phyloP scores from a whole-genome alignment of 2,888 invertebrate genomes.

The Andrena minutula region DNA sequence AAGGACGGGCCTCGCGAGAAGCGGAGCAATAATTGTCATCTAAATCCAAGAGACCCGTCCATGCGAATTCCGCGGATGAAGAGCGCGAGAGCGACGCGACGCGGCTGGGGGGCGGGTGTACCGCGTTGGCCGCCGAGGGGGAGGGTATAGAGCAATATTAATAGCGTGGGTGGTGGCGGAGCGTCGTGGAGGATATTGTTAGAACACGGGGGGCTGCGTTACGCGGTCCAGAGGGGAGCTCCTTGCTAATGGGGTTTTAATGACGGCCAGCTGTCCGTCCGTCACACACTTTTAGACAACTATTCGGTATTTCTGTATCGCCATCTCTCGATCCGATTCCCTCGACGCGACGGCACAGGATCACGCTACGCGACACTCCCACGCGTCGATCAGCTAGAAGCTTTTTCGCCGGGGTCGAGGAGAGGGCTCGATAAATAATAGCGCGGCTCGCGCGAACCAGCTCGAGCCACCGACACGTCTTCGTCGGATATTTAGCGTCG shows the following conservation, averaged over 20 bases:
- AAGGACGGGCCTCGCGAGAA: constrained; percentile 3
- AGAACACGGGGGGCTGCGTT: constrained; percentile 80
- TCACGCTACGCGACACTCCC: constrained; percentile 30
- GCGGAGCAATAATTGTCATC: constrained; percentile 59
- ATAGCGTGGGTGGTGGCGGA: constrained; percentile 82
- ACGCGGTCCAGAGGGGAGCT: constrained; percentile 74
- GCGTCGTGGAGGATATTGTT: constrained; percentile 82
- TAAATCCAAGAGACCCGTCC: constrained; percentile 44
- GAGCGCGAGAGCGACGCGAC: constrained; percentile 6
- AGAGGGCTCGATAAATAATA: constrained; percentile 43
- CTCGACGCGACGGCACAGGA: constrained; percentile 35
- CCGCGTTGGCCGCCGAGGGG: constrained; percentile 52
- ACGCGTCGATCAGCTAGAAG: constrained; percentile 31
- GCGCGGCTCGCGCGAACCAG: neutral
- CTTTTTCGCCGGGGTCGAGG: neutral
- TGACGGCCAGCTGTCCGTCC: constrained; percentile 85
- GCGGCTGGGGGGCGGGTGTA: constrained; percentile 26
- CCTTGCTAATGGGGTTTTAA: constrained; percentile 83
- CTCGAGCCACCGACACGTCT: no score
- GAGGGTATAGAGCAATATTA: constrained; percentile 80
- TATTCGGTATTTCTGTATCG: constrained; percentile 81
- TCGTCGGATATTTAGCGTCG: constrained; percentile 21
- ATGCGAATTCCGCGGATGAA: constrained; percentile 30
- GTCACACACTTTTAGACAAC: constrained; percentile 82
- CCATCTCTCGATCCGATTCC: constrained; percentile 73